Percentiles rank a stretch among this genome's conserved stretches.
phyloP scores from a whole-genome alignment of 2,888 invertebrate genomes.

The Camponotus fellah region DNA sequence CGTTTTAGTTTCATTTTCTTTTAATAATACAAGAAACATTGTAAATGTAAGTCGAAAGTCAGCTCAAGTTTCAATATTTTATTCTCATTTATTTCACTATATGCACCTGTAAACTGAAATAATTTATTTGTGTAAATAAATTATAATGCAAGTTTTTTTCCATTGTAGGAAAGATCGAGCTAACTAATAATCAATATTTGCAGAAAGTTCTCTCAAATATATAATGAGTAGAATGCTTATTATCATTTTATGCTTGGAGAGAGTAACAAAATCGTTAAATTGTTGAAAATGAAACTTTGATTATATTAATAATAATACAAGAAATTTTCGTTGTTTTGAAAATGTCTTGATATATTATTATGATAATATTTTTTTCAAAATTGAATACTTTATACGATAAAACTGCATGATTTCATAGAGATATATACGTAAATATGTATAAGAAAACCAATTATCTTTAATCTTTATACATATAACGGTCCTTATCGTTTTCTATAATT shows the following conservation, averaged over 20 bases:
- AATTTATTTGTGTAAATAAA: background rate
- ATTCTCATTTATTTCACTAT: background rate
- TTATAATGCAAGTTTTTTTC: background rate
- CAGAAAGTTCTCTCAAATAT: background rate
- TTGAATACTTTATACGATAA: background rate
- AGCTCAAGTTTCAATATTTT: background rate
- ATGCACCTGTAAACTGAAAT: too few relatives aligned
- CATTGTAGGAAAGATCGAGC: background rate
- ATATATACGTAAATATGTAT: background rate
- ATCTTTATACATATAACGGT: background rate
- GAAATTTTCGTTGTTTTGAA: slow-evolving; percentile 8
- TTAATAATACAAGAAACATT: background rate
- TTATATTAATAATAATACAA: slow-evolving; percentile 21
- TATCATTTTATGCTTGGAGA: background rate
- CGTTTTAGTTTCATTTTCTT: background rate
- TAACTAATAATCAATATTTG: slow-evolving; percentile 1
- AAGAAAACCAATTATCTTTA: background rate
- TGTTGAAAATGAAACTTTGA: slow-evolving; percentile 18
- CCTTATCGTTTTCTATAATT: background rate
- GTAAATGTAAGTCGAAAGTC: background rate
- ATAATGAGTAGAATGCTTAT: background rate
- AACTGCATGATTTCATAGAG: background rate
- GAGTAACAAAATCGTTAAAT: slow-evolving; percentile 15
- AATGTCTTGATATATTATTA: slow-evolving; percentile 4
- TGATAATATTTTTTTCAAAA: background rate